Evolutionary conservation across 2,113 vertebrate species (phyloP), one percentile per base, ranked within the genome.

Genomic region (Peromyscus leucopus): DNA sequence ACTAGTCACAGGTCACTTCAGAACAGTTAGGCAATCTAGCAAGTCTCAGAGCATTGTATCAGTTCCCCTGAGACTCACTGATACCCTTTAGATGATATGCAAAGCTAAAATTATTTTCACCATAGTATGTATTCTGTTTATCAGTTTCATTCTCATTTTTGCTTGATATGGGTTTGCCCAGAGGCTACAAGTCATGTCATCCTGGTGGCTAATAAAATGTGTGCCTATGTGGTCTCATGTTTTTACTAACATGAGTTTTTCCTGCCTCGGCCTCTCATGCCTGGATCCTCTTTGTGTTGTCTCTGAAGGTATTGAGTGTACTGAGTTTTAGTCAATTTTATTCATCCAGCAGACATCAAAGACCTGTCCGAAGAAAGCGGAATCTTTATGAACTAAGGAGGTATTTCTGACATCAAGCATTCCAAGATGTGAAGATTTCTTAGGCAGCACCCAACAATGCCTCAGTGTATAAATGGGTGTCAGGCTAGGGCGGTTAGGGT

Each of bases 21-120:
- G 59, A 79, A 79, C 79, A 83, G 8, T 67, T 15, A 46, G 36
- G 19, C 36, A 80, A 69, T 48, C 76, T 28, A 74, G 57, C 48
- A 16, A 3, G 72, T 59, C 89, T 92, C 39, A 79, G 36, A 93
- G 61, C 36, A 28, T 33, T 39, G 4, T 31, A 2, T 42, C 39
- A 15, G 28, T 28, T 33, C 2, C 9, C 24, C 6, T 39, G 21
- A 42, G 8, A 11, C 16, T 69, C 19, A 4, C 42, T 65, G 39
- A 88, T 36, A 92, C 13, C 7, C 36, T 80, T 11, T 36, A n/a
- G 28, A 69, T 13, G 55, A 42, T 26, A 55, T 0, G 1, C 3
- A 74, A 80, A 61, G n/a, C 55, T 33, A 79, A 89, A 93, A 65
- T 21, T 42, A n/a, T 71, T 92, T 95, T 79, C 39, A 57, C 15